A percentile compares a stretch with the other conserved stretches of the same genome.
Conservation (phyloP, 2,113 vertebrate species). For the Mustelus asterias region DNA sequence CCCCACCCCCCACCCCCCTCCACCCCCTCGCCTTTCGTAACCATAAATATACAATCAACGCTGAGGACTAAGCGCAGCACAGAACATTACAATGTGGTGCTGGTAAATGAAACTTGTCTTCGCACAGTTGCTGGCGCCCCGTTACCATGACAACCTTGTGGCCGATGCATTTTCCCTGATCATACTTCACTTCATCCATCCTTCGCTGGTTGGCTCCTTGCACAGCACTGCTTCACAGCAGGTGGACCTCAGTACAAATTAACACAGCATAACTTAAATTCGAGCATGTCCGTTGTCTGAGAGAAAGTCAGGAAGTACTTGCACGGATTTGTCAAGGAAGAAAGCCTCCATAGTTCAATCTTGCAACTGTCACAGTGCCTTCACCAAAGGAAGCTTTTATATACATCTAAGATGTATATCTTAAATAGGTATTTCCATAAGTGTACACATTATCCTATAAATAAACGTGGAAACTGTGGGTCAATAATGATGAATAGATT, state of each 20-base stretch:
- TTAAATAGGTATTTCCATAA: not conserved
- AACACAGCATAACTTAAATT: conserved; percentile 1
- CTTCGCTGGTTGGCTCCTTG: not conserved
- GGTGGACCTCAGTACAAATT: conserved; percentile 5
- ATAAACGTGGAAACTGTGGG: not conserved
- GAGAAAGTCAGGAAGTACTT: not conserved
- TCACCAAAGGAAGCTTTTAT: not conserved
- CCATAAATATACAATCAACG: conserved; percentile 17
- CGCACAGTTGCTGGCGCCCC: not conserved
- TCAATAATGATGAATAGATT: not conserved
- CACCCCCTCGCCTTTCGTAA: not conserved
- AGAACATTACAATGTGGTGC: not conserved
- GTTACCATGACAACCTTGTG: conserved; percentile 12
- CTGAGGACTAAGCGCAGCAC: not conserved
- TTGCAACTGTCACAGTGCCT: too few relatives aligned
- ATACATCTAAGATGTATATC: not conserved
- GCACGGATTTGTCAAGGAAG: too few relatives aligned
- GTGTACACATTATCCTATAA: not conserved
- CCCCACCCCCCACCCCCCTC: not conserved
- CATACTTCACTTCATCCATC: conserved; percentile 19
- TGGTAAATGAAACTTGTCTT: conserved; percentile 23
- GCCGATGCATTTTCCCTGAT: not conserved
- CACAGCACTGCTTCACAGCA: not conserved
- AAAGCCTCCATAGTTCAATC: not conserved
- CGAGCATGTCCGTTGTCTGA: not conserved